Conservation (phyloP, 1,140 invertebrate species). For the Cherax destructor region DNA sequence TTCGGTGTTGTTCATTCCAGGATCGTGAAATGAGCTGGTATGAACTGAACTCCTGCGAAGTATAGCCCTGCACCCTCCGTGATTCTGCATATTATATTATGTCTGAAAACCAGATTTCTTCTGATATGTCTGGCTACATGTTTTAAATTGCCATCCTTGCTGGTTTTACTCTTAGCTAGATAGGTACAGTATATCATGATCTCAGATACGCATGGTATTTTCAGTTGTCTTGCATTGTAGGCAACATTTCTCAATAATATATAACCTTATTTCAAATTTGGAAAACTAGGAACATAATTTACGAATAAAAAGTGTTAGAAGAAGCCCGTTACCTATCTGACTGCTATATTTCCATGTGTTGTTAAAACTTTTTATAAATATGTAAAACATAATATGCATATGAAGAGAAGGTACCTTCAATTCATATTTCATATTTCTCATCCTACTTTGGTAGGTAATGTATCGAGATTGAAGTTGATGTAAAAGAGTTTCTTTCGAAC, state of each 20-base stretch:
- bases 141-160: slow-evolving; percentile 67
- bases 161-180: slow-evolving; percentile 49
- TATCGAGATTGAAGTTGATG: slow-evolving; percentile 2
- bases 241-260: not conserved
- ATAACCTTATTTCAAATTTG: not conserved
- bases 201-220: slow-evolving; percentile 19
- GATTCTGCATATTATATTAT: slow-evolving; percentile 66
- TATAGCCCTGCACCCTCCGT: slow-evolving; percentile 67
- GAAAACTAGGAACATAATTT: slow-evolving; percentile 2
- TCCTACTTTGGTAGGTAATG: not conserved
- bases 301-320: slow-evolving; percentile 28
- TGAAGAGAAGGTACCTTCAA: slow-evolving; percentile 2
- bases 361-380: slow-evolving; percentile 5
- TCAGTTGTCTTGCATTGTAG: slow-evolving; percentile 27
- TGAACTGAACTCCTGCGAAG: slow-evolving; percentile 67
- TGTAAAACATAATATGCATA: slow-evolving; percentile 26
- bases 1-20: slow-evolving; percentile 70
- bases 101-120: slow-evolving; percentile 54
- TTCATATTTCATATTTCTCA: slow-evolving; percentile 1
- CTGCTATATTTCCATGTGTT: slow-evolving; percentile 32
- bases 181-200: not conserved
- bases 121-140: slow-evolving; percentile 62
- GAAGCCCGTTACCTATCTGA: slow-evolving; percentile 9
- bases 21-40: slow-evolving; percentile 69
- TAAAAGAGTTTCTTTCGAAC: not conserved